Evolutionary conservation across 1,140 invertebrate genomes (phyloP), one percentile per base, ranked within the genome.

Genomic region (Macrocentrus cingulum): DNA sequence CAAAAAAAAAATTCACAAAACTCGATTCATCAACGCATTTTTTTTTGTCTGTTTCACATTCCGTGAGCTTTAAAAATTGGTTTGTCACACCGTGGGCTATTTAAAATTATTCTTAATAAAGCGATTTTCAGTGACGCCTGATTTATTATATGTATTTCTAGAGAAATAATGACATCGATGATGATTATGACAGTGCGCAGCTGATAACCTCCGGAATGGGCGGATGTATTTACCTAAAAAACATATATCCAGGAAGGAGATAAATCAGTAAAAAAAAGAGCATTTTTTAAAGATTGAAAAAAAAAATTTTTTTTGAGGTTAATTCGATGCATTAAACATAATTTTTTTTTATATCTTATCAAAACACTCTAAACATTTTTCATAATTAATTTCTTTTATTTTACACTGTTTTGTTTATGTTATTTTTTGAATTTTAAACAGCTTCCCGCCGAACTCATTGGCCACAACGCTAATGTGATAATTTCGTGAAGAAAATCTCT

Each of bases 141-240:
- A 19, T 37, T 52, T 46, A 44, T 34, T 45, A 5, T 22, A 29
- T 42, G 70, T 74, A 70, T 76, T 77, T 69, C 49, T 76, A 71
- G 74, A 76, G 64, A 65, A 66, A 60, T 45, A 57, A 63, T 62
- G 59, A 66, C 45, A 37, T 55, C 25, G 62, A 59, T 58, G 64
- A 66, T 59, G 60, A 67, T 55, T 60, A 64, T 50, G 63, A 69
- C 63, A 65, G 66, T 50, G 70, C 70, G 68, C 74, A 75, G 61
- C 70, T 73, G 60, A 74, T 56, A 69, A 65, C 70, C 69, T 66
- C 75, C 57, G 72, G 74, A 69, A 68, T 74, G 66, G 72, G 74
- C 55, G 75, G 71, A 74, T 78, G 70, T 64, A 77, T 77, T 74
- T 74, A 72, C 29, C 74, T 78, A 61, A 68, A 71, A 68, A 76